These are phyloP conservation scores for Xestia c-nigrum DNA, from an alignment of 2,888 invertebrate species.

Conservation along the genomic window DNA sequence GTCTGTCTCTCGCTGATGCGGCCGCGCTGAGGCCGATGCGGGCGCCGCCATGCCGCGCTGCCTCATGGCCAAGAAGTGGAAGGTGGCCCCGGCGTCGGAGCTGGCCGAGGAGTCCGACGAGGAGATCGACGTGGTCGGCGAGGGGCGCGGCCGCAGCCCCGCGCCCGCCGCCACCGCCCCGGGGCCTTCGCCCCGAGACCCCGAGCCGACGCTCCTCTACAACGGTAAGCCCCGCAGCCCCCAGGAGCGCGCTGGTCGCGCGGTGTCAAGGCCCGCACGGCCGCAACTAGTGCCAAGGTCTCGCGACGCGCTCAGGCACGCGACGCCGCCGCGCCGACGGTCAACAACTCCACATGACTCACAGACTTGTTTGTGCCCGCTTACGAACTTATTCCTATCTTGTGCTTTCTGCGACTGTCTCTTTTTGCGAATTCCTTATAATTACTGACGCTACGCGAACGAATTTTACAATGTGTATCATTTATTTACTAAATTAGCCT, in stretches of 20 bases:
- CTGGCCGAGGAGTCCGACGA: slow-evolving; percentile 93
- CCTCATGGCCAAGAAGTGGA: slow-evolving; percentile 99
- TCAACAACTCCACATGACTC: slow-evolving; percentile 46
- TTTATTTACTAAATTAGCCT: slow-evolving; percentile 28
- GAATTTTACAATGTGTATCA: slow-evolving; percentile 66
- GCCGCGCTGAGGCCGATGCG: slow-evolving; percentile 90
- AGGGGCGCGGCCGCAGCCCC: slow-evolving; percentile 91
- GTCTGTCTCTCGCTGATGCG: slow-evolving; percentile 89
- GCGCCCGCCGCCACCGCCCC: slow-evolving; percentile 91
- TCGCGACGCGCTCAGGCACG: slow-evolving; percentile 54
- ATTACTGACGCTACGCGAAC: slow-evolving; percentile 75
- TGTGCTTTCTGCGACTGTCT: slow-evolving; percentile 79
- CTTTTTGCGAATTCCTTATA: slow-evolving; percentile 80
- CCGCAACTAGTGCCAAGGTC: slow-evolving; percentile 58
- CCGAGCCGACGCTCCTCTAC: slow-evolving; percentile 94
- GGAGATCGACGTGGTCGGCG: slow-evolving; percentile 97
- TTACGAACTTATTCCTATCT: slow-evolving; percentile 55
- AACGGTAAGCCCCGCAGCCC: slow-evolving; percentile 91
- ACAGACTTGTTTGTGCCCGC: slow-evolving; percentile 25
- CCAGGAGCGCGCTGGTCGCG: slow-evolving; percentile 71
- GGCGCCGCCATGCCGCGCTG: slow-evolving; percentile 96
- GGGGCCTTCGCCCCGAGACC: slow-evolving; percentile 93
- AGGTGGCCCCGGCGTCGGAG: slow-evolving; percentile 92
- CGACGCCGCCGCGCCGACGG: slow-evolving; percentile 44
- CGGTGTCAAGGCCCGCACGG: slow-evolving; percentile 72